Conservation (phyloP, 2,888 invertebrate species). For the Synergus laeviventris region DNA sequence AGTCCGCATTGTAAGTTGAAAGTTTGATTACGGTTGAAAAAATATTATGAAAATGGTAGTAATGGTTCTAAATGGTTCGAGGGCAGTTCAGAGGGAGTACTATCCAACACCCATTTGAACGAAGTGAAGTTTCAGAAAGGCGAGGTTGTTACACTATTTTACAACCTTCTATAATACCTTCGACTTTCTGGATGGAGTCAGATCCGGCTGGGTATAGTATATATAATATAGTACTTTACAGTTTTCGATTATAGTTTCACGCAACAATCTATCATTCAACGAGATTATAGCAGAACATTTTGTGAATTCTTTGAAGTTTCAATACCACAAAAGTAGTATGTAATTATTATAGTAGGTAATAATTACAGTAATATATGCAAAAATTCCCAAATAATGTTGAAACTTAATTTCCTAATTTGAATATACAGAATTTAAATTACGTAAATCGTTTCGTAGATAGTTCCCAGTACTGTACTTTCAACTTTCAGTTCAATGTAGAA, state of each 20-base stretch:
- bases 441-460: background rate
- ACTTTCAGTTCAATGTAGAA: background rate
- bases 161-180: constrained; percentile 3
- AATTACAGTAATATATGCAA: too few relatives aligned
- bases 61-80: background rate
- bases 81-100: background rate
- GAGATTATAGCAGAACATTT: too few relatives aligned
- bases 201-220: too few relatives aligned
- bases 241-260: too few relatives aligned
- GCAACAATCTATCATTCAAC: too few relatives aligned
- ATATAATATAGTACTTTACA: too few relatives aligned
- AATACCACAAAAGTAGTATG: too few relatives aligned
- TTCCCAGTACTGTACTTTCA: background rate
- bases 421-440: background rate
- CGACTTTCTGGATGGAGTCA: too few relatives aligned
- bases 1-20: background rate
- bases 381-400: too few relatives aligned
- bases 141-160: background rate
- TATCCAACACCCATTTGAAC: background rate
- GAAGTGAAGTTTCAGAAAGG: background rate
- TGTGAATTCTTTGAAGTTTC: too few relatives aligned
- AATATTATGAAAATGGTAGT: constrained; percentile 12
- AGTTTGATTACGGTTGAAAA: background rate
- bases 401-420: background rate
- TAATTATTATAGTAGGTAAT: too few relatives aligned